Evolutionary conservation across 2,797 vertebrate species (phyloP), one percentile per base, ranked within the genome.

Genomic region (Myiotriccus ornatus): DNA sequence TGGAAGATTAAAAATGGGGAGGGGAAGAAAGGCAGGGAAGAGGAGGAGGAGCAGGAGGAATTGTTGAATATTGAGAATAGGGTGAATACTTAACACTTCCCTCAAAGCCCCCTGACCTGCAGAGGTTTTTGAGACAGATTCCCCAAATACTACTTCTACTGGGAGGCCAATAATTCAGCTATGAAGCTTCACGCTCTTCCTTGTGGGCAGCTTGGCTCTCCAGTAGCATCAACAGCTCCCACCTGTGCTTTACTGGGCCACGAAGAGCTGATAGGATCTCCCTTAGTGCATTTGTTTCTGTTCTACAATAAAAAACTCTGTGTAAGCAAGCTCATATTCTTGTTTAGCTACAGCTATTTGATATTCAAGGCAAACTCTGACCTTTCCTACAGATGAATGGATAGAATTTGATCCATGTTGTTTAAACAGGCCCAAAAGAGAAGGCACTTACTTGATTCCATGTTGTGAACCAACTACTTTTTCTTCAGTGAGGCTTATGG

Each of bases 41-140:
- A 56, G 43, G 43, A 43, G 37, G 44, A 44, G 44, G 20, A 46
- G 46, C 22, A 47, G 17, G 14, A 70, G 3, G 30, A 80, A 52
- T 4, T 14, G 9, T 46, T 59, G 30, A 32, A 65, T 57, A 25
- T 6, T 43, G 2, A 17, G 27, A 62, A 37, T 15, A 57, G 3
- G 39, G 10, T 28, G 17, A 47, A 55, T 77, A 37, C 10, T n/a
- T 67, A 43, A 39, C 9, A 18, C 7, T 77, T 84, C 12, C 17
- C 8, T 71, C 34, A 44, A 68, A 24, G 5, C 0, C 1, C 6
- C 9, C 10, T 3, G 2, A 32, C 24, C 18, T 62, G 12, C 13
- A 68, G 37, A 44, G 10, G 7, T 25, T 86, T 86, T 75, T 75
- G n/a, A 50, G n/a, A 65, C 6, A 47, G 6, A 47, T 41, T 62